Evolutionary conservation across 2,888 invertebrate genomes (phyloP), one percentile per base, ranked within the genome.

Genomic region (Eupithecia subfuscata): DNA sequence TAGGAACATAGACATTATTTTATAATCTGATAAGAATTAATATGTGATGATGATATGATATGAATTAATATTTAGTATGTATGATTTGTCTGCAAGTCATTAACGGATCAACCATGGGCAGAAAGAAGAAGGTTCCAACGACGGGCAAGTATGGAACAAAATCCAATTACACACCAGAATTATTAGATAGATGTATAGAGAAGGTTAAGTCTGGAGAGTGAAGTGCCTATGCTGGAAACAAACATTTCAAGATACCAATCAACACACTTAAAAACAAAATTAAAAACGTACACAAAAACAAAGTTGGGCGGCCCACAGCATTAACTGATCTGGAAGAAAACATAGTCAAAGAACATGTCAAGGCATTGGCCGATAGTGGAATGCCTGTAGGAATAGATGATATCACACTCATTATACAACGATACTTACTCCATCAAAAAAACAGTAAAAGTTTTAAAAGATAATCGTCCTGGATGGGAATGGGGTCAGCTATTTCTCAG

Each of bases 361-460:
- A 69, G 64, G 75, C 74, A 63, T 79, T 78, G 74, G 75, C 79
- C n/a, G 79, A 81, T 76, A 60, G 12, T 45, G 78, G 78, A n/a
- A 75, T 79, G 16, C 75, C 79, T 22, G 52, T 78, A 76, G 78
- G 74, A 11, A 48, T 81, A 67, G 65, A 78, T 72, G 81, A 78
- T 74, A 69, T 78, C 52, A 75, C 43, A n/a, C 68, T 75, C n/a
- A 75, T 48, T 48, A 48, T 48, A 48, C 45, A 48, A 48, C 45
- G 45, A 48, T 48, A 48, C 18, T 48, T 48, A 48, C 18, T 48
- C 45, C 45, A 52, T 34, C 34, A 79, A 80, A 22, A 80, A 70
- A 76, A 76, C 74, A 75, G 67, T 79, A 22, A 76, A 75, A 70
- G 76, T 77, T 63, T 82, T 82, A 65, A 79, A 60, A 67, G 75